phyloP scores from a whole-genome alignment of 2,113 vertebrate species.

The Thinocorus orbignyianus region DNA sequence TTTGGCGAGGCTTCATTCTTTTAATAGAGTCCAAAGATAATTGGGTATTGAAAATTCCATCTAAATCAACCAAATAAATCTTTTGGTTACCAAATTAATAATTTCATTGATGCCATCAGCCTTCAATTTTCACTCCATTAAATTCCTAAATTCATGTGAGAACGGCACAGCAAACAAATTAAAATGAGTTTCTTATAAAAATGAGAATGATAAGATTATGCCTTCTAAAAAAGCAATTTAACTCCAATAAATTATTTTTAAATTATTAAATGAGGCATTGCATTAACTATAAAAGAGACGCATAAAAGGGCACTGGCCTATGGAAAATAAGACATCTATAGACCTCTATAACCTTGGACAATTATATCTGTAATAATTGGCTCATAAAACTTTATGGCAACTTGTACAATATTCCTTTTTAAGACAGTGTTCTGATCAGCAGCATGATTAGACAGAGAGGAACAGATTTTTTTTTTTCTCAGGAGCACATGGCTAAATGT shows the following conservation, averaged over 20 bases:
- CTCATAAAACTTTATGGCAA: constrained; percentile 76
- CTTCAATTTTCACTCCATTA: constrained; percentile 75
- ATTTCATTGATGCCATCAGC: constrained; percentile 74
- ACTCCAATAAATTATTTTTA: constrained; percentile 80
- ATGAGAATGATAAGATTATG: constrained; percentile 74
- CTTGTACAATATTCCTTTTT: constrained; percentile 67
- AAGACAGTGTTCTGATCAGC: constrained; percentile 63
- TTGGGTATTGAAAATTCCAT: constrained; percentile 68
- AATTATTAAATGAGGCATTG: constrained; percentile 75
- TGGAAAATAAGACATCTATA: constrained; percentile 69
- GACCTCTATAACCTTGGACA: constrained; percentile 60
- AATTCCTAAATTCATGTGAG: constrained; percentile 72
- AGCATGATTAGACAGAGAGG: constrained; percentile 62
- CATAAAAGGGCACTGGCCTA: constrained; percentile 70
- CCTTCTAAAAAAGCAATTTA: constrained; percentile 78
- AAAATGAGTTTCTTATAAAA: constrained; percentile 76
- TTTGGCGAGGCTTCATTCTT: constrained; percentile 57
- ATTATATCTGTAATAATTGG: constrained; percentile 74
- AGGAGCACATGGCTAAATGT: constrained; percentile 52
- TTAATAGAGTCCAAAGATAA: constrained; percentile 71
- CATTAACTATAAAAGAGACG: constrained; percentile 70
- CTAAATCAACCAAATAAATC: constrained; percentile 76
- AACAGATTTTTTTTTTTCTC: constrained; percentile 5
- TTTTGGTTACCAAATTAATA: constrained; percentile 76
- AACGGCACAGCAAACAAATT: constrained; percentile 76